phyloP scores from a whole-genome alignment of 2,888 invertebrate genomes.

The Agrilus biguttatus region DNA sequence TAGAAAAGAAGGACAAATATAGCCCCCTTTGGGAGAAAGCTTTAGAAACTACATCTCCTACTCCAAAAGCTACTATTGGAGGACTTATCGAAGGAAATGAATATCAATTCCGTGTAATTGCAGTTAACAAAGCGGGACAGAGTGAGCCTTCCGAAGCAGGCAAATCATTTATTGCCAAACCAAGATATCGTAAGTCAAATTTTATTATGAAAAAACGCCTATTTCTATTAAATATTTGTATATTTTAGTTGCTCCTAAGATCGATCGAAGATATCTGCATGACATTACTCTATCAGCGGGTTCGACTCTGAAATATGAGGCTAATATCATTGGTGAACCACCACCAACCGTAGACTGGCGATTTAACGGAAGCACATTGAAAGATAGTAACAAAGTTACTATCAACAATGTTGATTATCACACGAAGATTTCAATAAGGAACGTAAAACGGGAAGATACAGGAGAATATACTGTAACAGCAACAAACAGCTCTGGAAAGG shows the following conservation, averaged over 20 bases:
- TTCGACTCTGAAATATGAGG: slow-evolving; percentile 84
- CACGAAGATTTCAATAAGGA: slow-evolving; percentile 72
- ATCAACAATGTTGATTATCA: slow-evolving; percentile 79
- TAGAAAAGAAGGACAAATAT: slow-evolving; percentile 87
- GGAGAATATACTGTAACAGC: slow-evolving; percentile 81
- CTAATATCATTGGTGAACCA: slow-evolving; percentile 88
- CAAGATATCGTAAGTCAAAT: slow-evolving; percentile 51
- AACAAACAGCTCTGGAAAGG: slow-evolving; percentile 76
- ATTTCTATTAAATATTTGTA: slow-evolving; percentile 1
- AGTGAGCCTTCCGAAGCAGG: slow-evolving; percentile 83
- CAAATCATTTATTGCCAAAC: slow-evolving; percentile 74
- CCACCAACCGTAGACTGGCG: slow-evolving; percentile 90
- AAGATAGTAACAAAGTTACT: slow-evolving; percentile 49
- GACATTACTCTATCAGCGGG: slow-evolving; percentile 87
- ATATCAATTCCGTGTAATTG: slow-evolving; percentile 92
- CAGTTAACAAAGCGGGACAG: slow-evolving; percentile 88
- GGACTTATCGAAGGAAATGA: slow-evolving; percentile 91
- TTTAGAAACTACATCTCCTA: slow-evolving; percentile 61
- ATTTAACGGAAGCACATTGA: slow-evolving; percentile 66
- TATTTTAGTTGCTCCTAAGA: slow-evolving; percentile 74
- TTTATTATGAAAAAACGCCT: neutral
- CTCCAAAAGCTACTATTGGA: slow-evolving; percentile 66
- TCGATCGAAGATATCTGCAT: slow-evolving; percentile 82
- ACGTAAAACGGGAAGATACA: slow-evolving; percentile 65
- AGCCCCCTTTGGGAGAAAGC: slow-evolving; percentile 90